Percentiles rank a stretch among this genome's conserved stretches.
These are phyloP conservation scores for Venustoraphidia nigricollis DNA, from an alignment of 2,888 invertebrate genomes.

Conservation along the genomic window DNA sequence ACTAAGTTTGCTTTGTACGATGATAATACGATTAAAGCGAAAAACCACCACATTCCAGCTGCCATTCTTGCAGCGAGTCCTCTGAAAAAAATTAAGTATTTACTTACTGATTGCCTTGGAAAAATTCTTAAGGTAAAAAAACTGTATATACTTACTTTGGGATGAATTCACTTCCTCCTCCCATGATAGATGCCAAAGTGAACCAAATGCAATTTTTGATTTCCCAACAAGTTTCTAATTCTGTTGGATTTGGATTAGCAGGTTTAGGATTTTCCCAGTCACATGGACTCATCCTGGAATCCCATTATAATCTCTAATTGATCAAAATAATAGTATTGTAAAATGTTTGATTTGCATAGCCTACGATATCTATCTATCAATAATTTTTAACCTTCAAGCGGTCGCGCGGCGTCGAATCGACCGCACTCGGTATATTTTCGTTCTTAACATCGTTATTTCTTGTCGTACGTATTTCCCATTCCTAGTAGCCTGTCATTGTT, in stretches of 20 bases:
- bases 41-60: slow-evolving; percentile 87
- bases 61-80: slow-evolving; percentile 80
- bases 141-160: slow-evolving; percentile 52
- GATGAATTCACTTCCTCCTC: slow-evolving; percentile 83
- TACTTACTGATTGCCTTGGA: too few species aligned
- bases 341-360: too few species aligned
- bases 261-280: slow-evolving; percentile 94
- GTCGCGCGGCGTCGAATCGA: too few species aligned
- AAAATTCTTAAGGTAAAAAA: too few species aligned
- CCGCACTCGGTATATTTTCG: too few species aligned
- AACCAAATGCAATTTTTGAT: slow-evolving; percentile 87
- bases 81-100: slow-evolving; percentile 27
- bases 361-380: too few species aligned
- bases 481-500: too few species aligned
- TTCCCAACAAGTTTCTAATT: slow-evolving; percentile 80
- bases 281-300: slow-evolving; percentile 61
- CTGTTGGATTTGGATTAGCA: slow-evolving; percentile 68
- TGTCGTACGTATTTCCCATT: too few species aligned
- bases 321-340: too few species aligned
- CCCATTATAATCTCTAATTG: background rate
- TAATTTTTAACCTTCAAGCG: too few species aligned
- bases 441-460: too few species aligned
- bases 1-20: slow-evolving; percentile 92
- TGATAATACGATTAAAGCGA: slow-evolving; percentile 78
- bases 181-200: slow-evolving; percentile 84